Base-by-base conservation (phyloP, 2,797 vertebrate genomes). In the Onychomys arenicola region DNA sequence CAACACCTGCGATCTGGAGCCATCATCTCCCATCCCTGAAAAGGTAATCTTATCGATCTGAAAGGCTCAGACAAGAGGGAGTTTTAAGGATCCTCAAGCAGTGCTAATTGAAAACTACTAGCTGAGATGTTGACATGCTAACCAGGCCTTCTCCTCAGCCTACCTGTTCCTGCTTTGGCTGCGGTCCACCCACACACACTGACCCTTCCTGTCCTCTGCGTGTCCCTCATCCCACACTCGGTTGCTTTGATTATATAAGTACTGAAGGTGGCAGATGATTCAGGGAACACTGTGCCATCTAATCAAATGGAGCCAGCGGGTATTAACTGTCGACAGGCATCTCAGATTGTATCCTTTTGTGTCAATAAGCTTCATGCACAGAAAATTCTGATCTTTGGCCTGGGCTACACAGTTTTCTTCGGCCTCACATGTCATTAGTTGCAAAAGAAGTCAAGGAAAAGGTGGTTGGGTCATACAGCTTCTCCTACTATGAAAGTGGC, bases 291-390 rank as follows among this genome's bases (percentile, higher is more conserved):
- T 67, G 84, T 43, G 71, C 84, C 84, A 91, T 77, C 78, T 94
- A 96, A 97, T 93, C 95, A 90, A 92, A 73, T 21, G 8, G 69
- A 88, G 90, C 85, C 17, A 12, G 90, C 90, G 89, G 96, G 71
- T 65, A 63, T 32, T 14, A 88, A 88, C 77, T 29, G 81, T 90
- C 76, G n/a, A 94, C 94, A 95, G 91, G 92, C 96, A 90, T 90
- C 83, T 71, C 19, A 8, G 40, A 90, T 94, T 71, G 25, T n/a
- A 55, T 92, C 83, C 16, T 93, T 92, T 25, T 71, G 73, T 94
- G 89, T 49, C 88, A 96, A 76, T 95, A 86, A 96, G 57, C 85
- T 94, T 93, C n/a, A 4, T 25, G 2, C 82, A 82, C 90, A 86
- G 67, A 90, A 94, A 94, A 93, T 71, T 92, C 55, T 89, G 57